Percentiles rank a stretch among this genome's conserved stretches.
These are phyloP conservation scores for Bothrops jararaca DNA, from an alignment of 2,113 vertebrate genomes.

Conservation along the genomic window DNA sequence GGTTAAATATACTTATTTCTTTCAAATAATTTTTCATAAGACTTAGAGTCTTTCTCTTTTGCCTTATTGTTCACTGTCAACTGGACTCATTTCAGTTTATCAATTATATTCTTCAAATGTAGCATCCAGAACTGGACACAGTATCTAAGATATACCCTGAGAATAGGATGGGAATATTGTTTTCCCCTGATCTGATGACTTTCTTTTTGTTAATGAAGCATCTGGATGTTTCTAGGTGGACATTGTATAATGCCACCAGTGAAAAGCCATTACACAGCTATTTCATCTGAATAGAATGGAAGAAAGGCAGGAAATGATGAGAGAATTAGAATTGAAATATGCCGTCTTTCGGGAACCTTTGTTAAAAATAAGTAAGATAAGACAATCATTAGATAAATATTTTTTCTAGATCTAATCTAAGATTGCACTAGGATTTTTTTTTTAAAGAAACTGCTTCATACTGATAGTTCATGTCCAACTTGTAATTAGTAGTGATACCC, in stretches of 20 bases:
- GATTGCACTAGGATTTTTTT: not conserved
- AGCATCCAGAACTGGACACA: not conserved
- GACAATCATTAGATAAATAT: not conserved
- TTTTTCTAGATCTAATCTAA: not conserved
- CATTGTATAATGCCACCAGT: not conserved
- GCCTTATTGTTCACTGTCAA: not conserved
- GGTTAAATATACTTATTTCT: not conserved
- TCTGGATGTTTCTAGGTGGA: not conserved
- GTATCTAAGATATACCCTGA: not conserved
- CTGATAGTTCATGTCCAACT: not conserved
- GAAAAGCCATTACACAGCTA: not conserved
- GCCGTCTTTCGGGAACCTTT: not conserved
- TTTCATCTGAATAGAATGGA: not conserved
- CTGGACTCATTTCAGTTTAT: not conserved
- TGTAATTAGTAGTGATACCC: not conserved
- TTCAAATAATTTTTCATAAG: not conserved
- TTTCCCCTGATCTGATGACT: not conserved
- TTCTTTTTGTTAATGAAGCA: not conserved
- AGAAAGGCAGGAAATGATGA: not conserved
- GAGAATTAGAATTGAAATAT: not conserved
- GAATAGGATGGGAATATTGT: not conserved
- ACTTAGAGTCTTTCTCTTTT: not conserved
- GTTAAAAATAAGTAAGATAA: not conserved
- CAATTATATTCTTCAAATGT: not conserved
- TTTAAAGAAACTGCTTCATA: not conserved